Conservation (phyloP, 2,888 invertebrate species). For the Criorhina ranunculi region DNA sequence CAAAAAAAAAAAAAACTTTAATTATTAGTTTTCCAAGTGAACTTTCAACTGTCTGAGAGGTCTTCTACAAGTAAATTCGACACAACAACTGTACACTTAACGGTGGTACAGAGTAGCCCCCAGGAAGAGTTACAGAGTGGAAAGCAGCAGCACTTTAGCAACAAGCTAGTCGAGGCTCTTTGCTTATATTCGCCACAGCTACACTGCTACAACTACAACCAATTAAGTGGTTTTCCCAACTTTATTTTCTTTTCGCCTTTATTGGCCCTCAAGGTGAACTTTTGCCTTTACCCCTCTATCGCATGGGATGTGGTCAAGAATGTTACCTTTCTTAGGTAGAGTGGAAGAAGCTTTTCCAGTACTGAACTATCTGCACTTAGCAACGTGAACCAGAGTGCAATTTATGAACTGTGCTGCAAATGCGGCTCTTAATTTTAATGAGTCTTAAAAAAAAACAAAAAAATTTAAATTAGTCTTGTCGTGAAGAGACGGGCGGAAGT, state of each 20-base stretch:
- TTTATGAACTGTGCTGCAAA: constrained; percentile 67
- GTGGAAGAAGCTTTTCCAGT: constrained; percentile 7
- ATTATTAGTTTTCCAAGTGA: constrained; percentile 70
- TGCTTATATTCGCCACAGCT: constrained; percentile 33
- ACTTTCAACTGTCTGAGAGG: constrained; percentile 63
- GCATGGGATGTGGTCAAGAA: constrained; percentile 18
- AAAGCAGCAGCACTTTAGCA: constrained; percentile 47
- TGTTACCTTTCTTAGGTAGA: constrained; percentile 11
- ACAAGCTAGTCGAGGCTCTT: constrained; percentile 29
- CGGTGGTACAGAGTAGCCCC: constrained; percentile 17
- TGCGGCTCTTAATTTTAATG: constrained; percentile 70
- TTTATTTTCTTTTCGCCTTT: constrained; percentile 67
- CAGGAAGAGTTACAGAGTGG: constrained; percentile 31
- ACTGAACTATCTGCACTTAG: constrained; percentile 54
- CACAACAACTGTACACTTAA: constrained; percentile 52
- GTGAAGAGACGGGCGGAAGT: neutral
- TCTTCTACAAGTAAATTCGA: constrained; percentile 55
- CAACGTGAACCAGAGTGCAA: constrained; percentile 37
- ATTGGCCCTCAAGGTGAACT: constrained; percentile 67
- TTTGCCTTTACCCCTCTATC: neutral
- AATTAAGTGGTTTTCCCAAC: constrained; percentile 73
- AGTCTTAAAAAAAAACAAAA: constrained; percentile 52
- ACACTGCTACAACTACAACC: constrained; percentile 53
- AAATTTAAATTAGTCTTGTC: neutral
- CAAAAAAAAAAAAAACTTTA: constrained; percentile 42